Conservation (phyloP, 2,113 vertebrate species). For the Hemiscyllium ocellatum region DNA sequence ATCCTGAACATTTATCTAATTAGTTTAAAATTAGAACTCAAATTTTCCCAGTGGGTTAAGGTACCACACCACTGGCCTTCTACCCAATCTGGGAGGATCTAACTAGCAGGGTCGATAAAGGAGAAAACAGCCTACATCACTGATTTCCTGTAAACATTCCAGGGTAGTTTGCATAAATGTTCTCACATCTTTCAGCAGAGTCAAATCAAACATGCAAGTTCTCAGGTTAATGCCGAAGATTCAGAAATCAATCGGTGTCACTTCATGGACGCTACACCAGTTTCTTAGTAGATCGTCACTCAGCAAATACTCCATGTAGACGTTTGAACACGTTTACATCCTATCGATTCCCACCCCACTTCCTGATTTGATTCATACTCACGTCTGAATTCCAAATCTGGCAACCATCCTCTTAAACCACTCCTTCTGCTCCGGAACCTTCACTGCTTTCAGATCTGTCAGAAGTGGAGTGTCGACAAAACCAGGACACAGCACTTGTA, state of each 20-base stretch:
- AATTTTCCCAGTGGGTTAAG: not conserved
- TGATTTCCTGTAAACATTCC: not conserved
- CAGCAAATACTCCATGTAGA: not conserved
- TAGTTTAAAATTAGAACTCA: not conserved
- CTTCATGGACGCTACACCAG: not conserved
- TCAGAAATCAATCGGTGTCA: not conserved
- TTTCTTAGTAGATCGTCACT: too few relatives aligned
- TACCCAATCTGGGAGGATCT: too few relatives aligned
- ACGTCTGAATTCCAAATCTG: constrained; percentile 43
- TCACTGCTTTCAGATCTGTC: not conserved
- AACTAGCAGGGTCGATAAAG: too few relatives aligned
- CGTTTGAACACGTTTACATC: not conserved
- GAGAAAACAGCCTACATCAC: too few relatives aligned
- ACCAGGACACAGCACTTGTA: constrained; percentile 55
- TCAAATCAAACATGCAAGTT: not conserved
- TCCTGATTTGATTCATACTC: constrained; percentile 39
- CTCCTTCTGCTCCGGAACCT: constrained; percentile 36
- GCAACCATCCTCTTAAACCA: rapidly evolving
- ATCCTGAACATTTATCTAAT: not conserved
- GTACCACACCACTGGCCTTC: not conserved
- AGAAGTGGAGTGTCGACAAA: constrained; percentile 53
- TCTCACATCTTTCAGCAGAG: not conserved
- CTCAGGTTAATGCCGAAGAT: not conserved
- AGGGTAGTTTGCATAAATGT: not conserved
- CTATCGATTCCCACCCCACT: not conserved